Evolutionary conservation across 2,113 vertebrate genomes (phyloP).

Genomic region (Hucho hucho): DNA sequence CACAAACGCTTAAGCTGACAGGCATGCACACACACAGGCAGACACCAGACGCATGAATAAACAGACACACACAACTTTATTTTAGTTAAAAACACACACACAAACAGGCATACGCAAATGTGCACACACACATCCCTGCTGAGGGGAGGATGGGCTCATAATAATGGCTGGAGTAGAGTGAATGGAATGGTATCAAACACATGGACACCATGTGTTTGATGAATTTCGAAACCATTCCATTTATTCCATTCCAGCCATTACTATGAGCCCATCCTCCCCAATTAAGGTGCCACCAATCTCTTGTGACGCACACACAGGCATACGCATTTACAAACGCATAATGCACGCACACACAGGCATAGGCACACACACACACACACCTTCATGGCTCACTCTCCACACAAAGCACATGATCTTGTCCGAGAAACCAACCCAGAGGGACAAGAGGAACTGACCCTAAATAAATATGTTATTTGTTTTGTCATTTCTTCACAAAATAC

Average conservation of each 20-base stretch:
- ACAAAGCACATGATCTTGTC: constrained; percentile 50
- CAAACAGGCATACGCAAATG: neutral
- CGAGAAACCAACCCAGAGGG: constrained; percentile 18
- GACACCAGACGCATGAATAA: neutral
- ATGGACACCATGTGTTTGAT: too few relatives aligned
- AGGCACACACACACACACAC: constrained; percentile 74
- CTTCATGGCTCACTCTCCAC: constrained; percentile 44
- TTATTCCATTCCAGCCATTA: too few relatives aligned
- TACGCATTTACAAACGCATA: constrained; percentile 30
- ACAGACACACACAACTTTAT: constrained; percentile 9
- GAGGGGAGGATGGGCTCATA: too few relatives aligned
- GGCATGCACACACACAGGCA: neutral
- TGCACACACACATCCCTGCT: neutral
- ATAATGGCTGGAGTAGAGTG: too few relatives aligned
- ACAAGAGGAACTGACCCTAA: constrained; percentile 3
- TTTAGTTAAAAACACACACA: neutral
- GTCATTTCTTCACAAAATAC: neutral
- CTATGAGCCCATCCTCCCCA: too few relatives aligned
- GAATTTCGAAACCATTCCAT: too few relatives aligned
- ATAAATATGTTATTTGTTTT: neutral
- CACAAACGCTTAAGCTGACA: too few relatives aligned
- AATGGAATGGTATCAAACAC: too few relatives aligned
- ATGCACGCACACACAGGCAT: neutral
- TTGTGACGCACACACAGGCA: neutral
- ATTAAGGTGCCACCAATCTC: too few relatives aligned